Percentiles rank a stretch among this genome's conserved stretches.
phyloP scores from a whole-genome alignment of 2,888 invertebrate species.

The Polymixis lichenea region DNA sequence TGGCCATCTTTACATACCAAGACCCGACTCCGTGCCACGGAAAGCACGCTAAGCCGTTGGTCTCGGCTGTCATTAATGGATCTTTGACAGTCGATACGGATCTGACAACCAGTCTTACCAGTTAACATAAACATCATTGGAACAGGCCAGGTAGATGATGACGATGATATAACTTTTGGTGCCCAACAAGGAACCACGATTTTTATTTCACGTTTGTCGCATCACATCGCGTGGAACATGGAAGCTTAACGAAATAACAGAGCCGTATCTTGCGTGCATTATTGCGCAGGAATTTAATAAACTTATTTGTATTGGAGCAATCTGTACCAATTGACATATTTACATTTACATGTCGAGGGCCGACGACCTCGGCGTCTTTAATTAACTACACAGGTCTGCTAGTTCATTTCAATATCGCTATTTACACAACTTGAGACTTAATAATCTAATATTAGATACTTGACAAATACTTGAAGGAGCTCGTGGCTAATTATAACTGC shows the following conservation, averaged over 20 bases:
- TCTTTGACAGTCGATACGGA: too few relatives aligned
- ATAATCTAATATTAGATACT: conserved; percentile 24
- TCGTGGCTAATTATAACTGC: background rate
- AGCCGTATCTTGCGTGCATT: conserved; percentile 18
- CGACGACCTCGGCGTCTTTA: conserved; percentile 48
- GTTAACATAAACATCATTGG: too few relatives aligned
- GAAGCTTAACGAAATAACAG: conserved; percentile 12
- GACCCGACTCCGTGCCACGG: too few relatives aligned
- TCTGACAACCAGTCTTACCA: too few relatives aligned
- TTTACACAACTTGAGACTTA: conserved; percentile 25
- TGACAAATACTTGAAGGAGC: background rate
- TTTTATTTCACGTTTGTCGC: conserved; percentile 1
- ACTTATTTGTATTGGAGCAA: conserved; percentile 54
- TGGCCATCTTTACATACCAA: too few relatives aligned
- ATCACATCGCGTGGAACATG: background rate
- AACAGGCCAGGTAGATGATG: too few relatives aligned
- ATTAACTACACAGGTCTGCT: conserved; percentile 48
- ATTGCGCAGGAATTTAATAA: conserved; percentile 48
- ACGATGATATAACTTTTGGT: background rate
- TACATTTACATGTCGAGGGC: conserved; percentile 56
- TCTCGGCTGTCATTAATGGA: too few relatives aligned
- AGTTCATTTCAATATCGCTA: conserved; percentile 28
- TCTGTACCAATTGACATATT: conserved; percentile 60
- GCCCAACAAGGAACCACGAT: background rate
- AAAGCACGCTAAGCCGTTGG: too few relatives aligned